Evolutionary conservation across 64 coral and sea anemone species (phyloP).

Genomic region (Dendronephthya gigantea): DNA sequence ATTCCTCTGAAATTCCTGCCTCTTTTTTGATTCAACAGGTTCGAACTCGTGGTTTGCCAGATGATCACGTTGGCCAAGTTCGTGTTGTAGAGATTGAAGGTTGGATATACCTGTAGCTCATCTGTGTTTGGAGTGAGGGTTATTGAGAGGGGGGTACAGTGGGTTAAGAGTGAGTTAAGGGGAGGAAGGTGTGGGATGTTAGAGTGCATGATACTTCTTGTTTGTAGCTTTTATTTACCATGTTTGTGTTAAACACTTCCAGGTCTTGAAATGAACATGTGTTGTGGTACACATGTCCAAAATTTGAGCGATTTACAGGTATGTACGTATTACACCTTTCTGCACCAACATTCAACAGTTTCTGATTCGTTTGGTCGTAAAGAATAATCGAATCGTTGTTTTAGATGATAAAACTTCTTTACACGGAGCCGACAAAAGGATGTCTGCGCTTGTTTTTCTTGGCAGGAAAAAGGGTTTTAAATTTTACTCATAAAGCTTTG

Average conservation of each 20-base stretch:
- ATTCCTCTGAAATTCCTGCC: not conserved
- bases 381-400: not conserved
- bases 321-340: too few relatives aligned
- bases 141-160: too few relatives aligned
- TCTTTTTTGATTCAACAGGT: slow-evolving; percentile 35
- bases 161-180: too few relatives aligned
- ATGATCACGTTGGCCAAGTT: slow-evolving; percentile 75
- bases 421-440: slow-evolving; percentile 68
- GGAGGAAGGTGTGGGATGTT: too few relatives aligned
- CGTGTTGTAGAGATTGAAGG: slow-evolving; percentile 97
- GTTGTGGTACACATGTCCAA: slow-evolving; percentile 89
- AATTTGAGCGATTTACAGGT: slow-evolving; percentile 93
- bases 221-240: not conserved
- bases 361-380: too few relatives aligned
- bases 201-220: not conserved
- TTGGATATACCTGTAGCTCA: too few relatives aligned
- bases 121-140: too few relatives aligned
- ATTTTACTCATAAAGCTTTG: slow-evolving; percentile 55
- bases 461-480: slow-evolving; percentile 66
- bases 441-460: slow-evolving; percentile 69
- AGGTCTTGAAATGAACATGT: slow-evolving; percentile 99
- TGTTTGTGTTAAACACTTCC: not conserved
- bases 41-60: slow-evolving; percentile 76
- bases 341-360: not conserved
- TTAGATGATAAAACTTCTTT: slow-evolving; percentile 76